These are phyloP conservation scores for Toxostoma redivivum DNA, from an alignment of 2,113 vertebrate species.

Conservation along the genomic window DNA sequence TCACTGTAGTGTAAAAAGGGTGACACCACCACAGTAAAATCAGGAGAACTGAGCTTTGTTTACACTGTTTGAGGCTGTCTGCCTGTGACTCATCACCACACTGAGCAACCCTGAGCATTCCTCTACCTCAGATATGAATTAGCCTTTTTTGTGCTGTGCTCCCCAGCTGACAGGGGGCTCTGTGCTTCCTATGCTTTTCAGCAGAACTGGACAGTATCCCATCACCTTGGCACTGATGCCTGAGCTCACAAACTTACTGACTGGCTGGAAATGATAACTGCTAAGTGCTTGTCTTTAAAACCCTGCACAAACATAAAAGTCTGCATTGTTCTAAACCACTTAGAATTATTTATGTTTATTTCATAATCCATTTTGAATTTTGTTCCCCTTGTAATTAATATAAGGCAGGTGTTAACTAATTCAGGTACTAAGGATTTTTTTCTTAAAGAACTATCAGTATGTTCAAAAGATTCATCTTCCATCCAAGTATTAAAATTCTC, in stretches of 20 bases:
- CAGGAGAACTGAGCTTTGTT: background rate
- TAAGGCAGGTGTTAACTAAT: background rate
- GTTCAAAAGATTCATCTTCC: background rate
- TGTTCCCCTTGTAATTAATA: background rate
- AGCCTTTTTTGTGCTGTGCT: background rate
- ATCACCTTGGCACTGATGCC: background rate
- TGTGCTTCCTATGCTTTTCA: background rate
- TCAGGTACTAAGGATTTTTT: background rate
- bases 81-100: background rate
- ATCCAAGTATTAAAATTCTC: background rate
- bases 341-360: background rate
- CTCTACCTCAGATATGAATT: background rate
- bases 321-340: background rate
- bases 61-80: background rate
- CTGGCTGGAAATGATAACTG: background rate
- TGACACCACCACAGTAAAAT: background rate
- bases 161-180: background rate
- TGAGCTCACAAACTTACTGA: background rate
- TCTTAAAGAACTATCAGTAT: background rate
- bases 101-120: background rate
- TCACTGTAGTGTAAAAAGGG: background rate
- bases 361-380: background rate
- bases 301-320: background rate
- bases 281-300: background rate
- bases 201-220: fast-evolving